Evolutionary conservation across 2,113 vertebrate species (phyloP).

Genomic region (Lycocorax pyrrhopterus): DNA sequence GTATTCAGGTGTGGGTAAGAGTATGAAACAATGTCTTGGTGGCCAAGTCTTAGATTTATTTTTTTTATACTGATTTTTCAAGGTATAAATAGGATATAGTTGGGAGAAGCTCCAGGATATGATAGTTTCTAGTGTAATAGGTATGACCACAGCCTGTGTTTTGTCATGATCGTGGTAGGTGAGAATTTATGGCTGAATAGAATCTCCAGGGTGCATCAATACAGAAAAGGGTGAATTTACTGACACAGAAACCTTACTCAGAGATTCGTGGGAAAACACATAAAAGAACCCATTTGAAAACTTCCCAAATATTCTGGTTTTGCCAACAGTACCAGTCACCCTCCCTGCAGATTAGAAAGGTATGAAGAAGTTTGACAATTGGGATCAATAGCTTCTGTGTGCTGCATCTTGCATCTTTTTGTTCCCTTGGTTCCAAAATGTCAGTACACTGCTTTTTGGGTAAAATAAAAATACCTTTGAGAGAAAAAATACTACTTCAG

Average conservation of each 20-base stretch:
- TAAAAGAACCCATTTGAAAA: neutral
- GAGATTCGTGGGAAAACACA: neutral
- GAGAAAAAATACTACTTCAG: neutral
- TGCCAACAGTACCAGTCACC: neutral
- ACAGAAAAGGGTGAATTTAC: neutral
- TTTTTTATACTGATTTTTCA: neutral
- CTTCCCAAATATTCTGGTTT: neutral
- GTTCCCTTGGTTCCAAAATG: neutral
- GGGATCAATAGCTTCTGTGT: neutral
- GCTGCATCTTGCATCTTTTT: neutral
- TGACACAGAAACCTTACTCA: neutral
- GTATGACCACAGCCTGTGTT: neutral
- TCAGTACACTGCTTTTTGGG: neutral
- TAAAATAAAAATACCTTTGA: neutral
- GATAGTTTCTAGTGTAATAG: neutral
- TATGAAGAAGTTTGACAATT: neutral
- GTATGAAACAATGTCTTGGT: neutral
- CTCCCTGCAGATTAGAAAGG: neutral
- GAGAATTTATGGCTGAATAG: neutral
- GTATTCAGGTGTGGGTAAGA: neutral
- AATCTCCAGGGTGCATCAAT: neutral
- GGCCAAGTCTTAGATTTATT: neutral
- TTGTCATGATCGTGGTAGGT: fast-evolving
- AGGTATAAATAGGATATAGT: neutral
- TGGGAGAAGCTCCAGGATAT: neutral